These are phyloP conservation scores for Phyllotis vaccarum DNA, from an alignment of 2,797 vertebrate genomes.

Conservation along the genomic window DNA sequence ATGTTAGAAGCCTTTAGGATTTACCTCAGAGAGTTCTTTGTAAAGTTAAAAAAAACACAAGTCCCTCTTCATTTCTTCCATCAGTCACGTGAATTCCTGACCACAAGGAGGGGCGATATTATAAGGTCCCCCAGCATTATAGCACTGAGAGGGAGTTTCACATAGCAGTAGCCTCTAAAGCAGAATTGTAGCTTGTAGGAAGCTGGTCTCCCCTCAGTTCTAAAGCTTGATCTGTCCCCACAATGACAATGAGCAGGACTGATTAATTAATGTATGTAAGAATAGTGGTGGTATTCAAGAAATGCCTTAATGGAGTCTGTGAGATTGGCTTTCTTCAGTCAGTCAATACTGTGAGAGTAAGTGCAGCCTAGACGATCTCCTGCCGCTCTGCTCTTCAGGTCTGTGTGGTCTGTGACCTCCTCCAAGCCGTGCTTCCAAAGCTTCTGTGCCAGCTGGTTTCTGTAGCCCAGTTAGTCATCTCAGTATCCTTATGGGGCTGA, in stretches of 20 bases:
- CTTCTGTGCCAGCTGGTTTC: neutral
- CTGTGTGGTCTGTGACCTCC: neutral
- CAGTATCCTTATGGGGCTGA: neutral
- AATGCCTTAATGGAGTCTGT: neutral
- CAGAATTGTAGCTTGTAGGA: neutral
- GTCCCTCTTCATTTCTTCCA: neutral
- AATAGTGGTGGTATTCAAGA: neutral
- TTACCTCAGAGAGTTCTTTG: neutral
- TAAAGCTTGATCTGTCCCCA: neutral
- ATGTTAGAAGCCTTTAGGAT: neutral
- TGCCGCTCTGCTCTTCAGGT: neutral
- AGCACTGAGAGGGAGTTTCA: neutral
- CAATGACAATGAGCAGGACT: neutral
- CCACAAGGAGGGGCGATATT: neutral
- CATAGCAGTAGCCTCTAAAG: neutral
- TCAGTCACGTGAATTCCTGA: neutral
- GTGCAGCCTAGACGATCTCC: neutral
- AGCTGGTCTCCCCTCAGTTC: neutral
- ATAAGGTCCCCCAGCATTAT: neutral
- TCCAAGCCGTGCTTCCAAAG: neutral
- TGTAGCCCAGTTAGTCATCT: neutral
- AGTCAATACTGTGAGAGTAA: neutral
- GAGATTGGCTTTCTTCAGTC: neutral
- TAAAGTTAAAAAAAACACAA: slow-evolving; percentile 33
- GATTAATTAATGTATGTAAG: neutral